Conservation (phyloP, 2,113 vertebrate species). For the Saguinus imperator region DNA sequence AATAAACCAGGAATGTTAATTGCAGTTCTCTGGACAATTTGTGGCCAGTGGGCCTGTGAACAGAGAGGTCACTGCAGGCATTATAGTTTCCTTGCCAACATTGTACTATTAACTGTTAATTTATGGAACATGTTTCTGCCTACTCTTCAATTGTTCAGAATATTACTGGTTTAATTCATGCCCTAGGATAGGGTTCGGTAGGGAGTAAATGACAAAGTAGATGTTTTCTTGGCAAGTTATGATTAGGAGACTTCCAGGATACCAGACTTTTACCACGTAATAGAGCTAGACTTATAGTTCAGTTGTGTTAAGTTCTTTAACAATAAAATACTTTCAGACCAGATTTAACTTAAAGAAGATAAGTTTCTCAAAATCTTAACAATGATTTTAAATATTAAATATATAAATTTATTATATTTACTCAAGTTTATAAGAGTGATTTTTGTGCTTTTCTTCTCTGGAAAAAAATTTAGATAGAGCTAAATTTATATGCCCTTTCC, state of each 20-base stretch:
- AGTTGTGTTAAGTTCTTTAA: slow-evolving; percentile 9
- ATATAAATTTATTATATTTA: background rate
- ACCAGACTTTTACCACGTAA: background rate
- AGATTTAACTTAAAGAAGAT: background rate
- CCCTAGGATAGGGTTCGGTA: background rate
- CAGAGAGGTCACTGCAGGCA: background rate
- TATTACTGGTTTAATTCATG: background rate
- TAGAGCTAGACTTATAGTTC: background rate
- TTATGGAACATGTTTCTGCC: background rate
- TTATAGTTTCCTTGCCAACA: background rate
- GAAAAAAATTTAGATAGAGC: background rate
- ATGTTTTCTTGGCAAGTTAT: background rate
- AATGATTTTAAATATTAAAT: background rate
- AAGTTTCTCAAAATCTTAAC: background rate
- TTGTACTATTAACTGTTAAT: background rate
- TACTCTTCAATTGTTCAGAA: background rate
- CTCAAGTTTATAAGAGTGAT: background rate
- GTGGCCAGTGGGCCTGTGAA: background rate
- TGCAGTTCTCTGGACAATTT: background rate
- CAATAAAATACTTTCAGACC: background rate
- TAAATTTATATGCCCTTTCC: background rate
- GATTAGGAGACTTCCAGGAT: background rate
- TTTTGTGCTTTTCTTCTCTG: background rate
- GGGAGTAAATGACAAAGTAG: background rate
- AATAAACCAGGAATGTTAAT: slow-evolving; percentile 35